A percentile compares a stretch with the other conserved stretches of the same genome.
Conservation (phyloP, 2,797 vertebrate genomes). For the Aselliscus stoliczkanus region DNA sequence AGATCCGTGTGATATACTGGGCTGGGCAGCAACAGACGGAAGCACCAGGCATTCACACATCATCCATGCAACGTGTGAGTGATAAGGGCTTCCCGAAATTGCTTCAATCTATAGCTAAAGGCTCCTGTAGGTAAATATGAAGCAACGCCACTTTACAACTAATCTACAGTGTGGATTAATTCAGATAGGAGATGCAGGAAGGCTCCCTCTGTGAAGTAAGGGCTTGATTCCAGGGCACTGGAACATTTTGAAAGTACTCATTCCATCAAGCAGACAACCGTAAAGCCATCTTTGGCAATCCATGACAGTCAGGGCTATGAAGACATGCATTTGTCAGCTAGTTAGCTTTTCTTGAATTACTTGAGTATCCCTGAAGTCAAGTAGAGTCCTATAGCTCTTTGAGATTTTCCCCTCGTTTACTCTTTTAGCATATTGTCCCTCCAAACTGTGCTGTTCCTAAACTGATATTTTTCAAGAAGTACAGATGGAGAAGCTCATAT, state of each 20-base stretch:
- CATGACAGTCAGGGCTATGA: background rate
- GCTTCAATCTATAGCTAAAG: background rate
- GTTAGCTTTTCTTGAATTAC: background rate
- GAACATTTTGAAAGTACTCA: background rate
- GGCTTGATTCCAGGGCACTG: background rate
- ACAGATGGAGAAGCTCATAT: background rate
- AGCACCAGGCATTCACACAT: fast-evolving
- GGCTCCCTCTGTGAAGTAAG: background rate
- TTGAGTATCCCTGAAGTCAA: background rate
- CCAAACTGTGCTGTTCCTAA: background rate
- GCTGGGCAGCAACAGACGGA: background rate
- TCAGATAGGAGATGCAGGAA: background rate
- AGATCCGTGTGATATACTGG: fast-evolving
- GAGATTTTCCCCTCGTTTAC: background rate
- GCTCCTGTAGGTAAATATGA: fast-evolving
- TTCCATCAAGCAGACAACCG: background rate
- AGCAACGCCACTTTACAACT: background rate
- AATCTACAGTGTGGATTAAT: background rate
- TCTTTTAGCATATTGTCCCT: background rate
- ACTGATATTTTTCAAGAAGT: background rate
- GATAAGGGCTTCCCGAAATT: background rate
- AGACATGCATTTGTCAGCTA: background rate
- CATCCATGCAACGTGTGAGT: fast-evolving
- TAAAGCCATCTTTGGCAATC: background rate
- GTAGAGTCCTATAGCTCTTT: background rate